phyloP scores from a whole-genome alignment of 2,113 vertebrate species.

The Herpetotheres cachinnans region DNA sequence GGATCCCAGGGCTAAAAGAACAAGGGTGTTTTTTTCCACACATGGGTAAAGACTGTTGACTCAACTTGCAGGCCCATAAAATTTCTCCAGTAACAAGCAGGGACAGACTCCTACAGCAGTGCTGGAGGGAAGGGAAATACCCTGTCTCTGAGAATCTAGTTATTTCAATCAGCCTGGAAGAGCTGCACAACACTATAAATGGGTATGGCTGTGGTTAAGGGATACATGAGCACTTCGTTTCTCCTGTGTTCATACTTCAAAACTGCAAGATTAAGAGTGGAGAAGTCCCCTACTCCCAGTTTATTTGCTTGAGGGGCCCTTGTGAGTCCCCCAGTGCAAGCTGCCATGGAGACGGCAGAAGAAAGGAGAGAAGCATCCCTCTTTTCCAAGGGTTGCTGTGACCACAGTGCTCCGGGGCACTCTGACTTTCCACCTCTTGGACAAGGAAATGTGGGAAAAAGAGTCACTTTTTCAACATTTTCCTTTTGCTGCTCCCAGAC shows the following conservation, averaged over 20 bases:
- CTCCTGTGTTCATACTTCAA: background rate
- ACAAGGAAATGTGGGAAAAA: background rate
- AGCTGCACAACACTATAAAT: background rate
- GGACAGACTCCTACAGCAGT: conserved; percentile 27
- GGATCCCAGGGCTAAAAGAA: conserved; percentile 14
- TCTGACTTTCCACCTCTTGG: background rate
- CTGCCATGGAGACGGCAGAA: background rate
- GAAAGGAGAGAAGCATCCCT: background rate
- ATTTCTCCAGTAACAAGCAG: conserved; percentile 45
- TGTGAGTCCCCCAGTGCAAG: background rate
- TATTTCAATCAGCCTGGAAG: conserved; percentile 38
- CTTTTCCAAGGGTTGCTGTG: background rate
- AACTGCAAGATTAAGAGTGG: background rate
- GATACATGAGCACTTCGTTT: background rate
- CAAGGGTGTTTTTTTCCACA: background rate
- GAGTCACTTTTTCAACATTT: background rate
- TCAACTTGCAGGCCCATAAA: conserved; percentile 11
- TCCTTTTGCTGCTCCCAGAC: background rate
- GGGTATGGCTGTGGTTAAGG: background rate
- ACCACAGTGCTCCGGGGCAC: background rate
- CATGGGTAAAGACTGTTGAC: background rate
- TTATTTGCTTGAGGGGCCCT: background rate
- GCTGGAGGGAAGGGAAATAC: conserved; percentile 48
- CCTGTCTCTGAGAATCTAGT: conserved; percentile 32
- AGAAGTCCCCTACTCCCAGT: background rate